Conservation (phyloP, 2,888 invertebrate genomes). For the Cataglyphis altisquamis region DNA sequence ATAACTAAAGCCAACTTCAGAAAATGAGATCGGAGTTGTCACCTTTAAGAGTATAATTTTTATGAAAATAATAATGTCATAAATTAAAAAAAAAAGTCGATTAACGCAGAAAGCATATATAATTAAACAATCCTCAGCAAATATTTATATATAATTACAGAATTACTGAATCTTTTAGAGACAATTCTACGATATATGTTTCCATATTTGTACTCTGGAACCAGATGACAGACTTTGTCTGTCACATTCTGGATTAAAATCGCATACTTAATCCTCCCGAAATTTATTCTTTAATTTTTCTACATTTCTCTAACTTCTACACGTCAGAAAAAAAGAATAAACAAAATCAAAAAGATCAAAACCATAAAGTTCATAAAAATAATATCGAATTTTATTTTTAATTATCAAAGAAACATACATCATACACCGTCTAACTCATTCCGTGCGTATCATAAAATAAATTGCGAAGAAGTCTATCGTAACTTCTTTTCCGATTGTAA, state of each 20-base stretch:
- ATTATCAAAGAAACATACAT: neutral
- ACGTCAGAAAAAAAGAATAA: neutral
- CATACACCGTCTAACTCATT: neutral
- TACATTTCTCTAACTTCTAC: neutral
- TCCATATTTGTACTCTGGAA: neutral
- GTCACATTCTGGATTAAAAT: neutral
- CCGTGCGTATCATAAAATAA: neutral
- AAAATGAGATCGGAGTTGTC: conserved; percentile 14
- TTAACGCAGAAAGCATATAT: neutral
- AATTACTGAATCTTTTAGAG: neutral
- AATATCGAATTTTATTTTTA: neutral
- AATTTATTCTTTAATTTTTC: neutral
- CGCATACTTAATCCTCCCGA: neutral
- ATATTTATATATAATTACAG: neutral
- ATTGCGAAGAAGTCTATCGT: neutral
- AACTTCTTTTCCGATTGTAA: conserved; percentile 15
- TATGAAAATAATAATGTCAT: neutral
- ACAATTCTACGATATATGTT: neutral
- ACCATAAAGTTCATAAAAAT: neutral
- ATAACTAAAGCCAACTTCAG: conserved; percentile 35
- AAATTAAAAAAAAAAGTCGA: neutral
- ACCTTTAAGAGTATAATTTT: neutral
- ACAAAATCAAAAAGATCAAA: neutral
- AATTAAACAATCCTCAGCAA: neutral
- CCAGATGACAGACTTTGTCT: neutral